phyloP scores from a whole-genome alignment of 1,140 invertebrate species.

The Drosophila paulistorum region DNA sequence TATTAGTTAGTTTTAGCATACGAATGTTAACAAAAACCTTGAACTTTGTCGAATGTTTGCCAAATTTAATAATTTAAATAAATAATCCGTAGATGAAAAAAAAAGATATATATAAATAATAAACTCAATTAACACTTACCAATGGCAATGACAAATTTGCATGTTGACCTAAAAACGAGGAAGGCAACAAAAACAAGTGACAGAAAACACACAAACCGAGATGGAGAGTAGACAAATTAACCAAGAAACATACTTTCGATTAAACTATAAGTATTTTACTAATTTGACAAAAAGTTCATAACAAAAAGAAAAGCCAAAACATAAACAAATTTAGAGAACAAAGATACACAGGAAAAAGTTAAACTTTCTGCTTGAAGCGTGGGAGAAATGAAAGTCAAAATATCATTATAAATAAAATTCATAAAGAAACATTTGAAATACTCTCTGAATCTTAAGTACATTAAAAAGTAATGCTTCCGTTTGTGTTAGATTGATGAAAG shows the following conservation, averaged over 20 bases:
- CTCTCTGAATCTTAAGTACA: background rate
- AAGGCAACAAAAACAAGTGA: constrained; percentile 25
- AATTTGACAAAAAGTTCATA: background rate
- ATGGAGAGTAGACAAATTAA: constrained; percentile 8
- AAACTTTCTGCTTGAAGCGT: background rate
- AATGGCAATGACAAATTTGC: constrained; percentile 54
- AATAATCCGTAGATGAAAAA: constrained; percentile 1
- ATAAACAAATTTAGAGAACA: constrained; percentile 4
- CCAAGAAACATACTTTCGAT: constrained; percentile 2
- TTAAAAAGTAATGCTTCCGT: too few species aligned
- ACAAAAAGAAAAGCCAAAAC: background rate
- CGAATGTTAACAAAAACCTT: constrained; percentile 3
- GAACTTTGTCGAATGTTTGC: constrained; percentile 3
- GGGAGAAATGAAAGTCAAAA: constrained; percentile 14
- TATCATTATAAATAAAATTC: background rate
- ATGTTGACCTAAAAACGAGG: constrained; percentile 30
- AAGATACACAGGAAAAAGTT: background rate
- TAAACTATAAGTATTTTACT: background rate
- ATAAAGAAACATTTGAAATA: background rate
- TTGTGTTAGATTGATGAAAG: too few species aligned
- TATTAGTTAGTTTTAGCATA: constrained; percentile 1
- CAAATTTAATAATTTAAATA: constrained; percentile 4
- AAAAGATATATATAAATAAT: background rate
- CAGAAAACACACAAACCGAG: background rate
- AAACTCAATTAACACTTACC: constrained; percentile 29